Base-by-base conservation (phyloP, 2,888 invertebrate genomes). In the Hoplodrina blanda region DNA sequence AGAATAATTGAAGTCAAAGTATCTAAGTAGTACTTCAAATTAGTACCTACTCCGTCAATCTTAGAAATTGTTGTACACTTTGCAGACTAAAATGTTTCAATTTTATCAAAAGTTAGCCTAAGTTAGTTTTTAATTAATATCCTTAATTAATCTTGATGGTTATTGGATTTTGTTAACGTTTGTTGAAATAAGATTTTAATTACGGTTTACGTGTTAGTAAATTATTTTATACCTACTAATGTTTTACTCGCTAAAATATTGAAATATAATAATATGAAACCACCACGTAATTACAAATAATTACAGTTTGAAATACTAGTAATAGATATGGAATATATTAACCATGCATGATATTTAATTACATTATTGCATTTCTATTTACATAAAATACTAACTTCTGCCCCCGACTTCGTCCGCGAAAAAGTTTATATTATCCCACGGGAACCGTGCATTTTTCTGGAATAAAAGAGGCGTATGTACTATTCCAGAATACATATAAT, bases 1-100 rank as follows among this genome's bases (percentile, higher is more conserved):
- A 64, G 56, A 61, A 72, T 82, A 80, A 72, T 75, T 76, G 54
- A 66, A 73, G 74, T 54, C 68, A 64, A 75, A 73, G 60, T 71
- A 62, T 65, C 67, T 61, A 52, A 53, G 41, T 59, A 76, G 33
- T 64, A 68, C 73, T 75, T 46, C 66, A 73, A 81, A 73, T 73
- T 72, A 66, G 61, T 71, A 62, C 8, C 19, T 33, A 61, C 62
- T 64, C 60, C 50, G 59, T 74, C 61, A 65, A 50, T 78, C 54
- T 74, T 66, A 30, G 61, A 77, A 75, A 59, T 76, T 69, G 57
- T 66, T 80, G 56, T 66, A 41, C 20, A 69, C 62, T 70, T 74
- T 53, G 53, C 46, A 33, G 64, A 53, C 33, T 68, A 30, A 69
- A 75, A 68, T 78, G 59, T 60, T 82, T 54, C 10, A 67, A 54